Percentiles rank a stretch among this genome's conserved stretches.
Conservation (phyloP, 2,797 vertebrate genomes). For the Streptopelia turtur region DNA sequence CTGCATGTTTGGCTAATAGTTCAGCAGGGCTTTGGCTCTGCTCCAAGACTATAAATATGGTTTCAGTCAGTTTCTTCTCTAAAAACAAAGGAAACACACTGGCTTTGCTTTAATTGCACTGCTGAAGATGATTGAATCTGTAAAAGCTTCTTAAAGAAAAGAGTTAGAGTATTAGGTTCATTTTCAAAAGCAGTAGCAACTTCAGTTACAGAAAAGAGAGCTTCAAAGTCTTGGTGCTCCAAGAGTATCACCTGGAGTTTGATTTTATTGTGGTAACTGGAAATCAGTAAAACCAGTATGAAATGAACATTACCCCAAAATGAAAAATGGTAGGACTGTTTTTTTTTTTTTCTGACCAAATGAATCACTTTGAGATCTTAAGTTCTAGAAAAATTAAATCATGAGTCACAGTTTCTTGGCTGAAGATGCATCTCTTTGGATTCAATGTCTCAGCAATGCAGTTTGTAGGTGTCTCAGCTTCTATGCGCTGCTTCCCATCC, state of each 20-base stretch:
- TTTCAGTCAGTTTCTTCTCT: conserved; percentile 38
- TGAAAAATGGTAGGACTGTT: not conserved
- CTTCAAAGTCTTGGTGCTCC: not conserved
- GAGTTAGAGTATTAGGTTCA: not conserved
- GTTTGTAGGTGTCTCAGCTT: conserved; percentile 53
- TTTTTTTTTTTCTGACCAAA: conserved; percentile 18
- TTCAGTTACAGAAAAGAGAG: not conserved
- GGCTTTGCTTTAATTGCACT: conserved; percentile 27
- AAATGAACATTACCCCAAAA: not conserved
- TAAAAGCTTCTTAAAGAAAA: conserved; percentile 16
- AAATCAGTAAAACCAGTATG: not conserved
- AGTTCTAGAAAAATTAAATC: conserved; percentile 44
- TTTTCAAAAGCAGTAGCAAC: not conserved
- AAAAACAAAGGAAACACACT: conserved; percentile 6
- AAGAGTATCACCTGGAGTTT: not conserved
- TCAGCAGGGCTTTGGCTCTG: conserved; percentile 37
- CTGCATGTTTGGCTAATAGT: conserved; percentile 25
- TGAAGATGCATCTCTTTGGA: conserved; percentile 43
- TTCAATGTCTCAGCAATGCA: conserved; percentile 41
- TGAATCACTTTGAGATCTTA: conserved; percentile 59
- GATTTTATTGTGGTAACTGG: not conserved
- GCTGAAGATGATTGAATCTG: conserved; percentile 3
- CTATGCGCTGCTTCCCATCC: not conserved
- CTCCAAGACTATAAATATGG: conserved; percentile 32
- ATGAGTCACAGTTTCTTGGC: conserved; percentile 66